Evolutionary conservation across 2,888 invertebrate genomes (phyloP).

Genomic region (Trachelus stipa): DNA sequence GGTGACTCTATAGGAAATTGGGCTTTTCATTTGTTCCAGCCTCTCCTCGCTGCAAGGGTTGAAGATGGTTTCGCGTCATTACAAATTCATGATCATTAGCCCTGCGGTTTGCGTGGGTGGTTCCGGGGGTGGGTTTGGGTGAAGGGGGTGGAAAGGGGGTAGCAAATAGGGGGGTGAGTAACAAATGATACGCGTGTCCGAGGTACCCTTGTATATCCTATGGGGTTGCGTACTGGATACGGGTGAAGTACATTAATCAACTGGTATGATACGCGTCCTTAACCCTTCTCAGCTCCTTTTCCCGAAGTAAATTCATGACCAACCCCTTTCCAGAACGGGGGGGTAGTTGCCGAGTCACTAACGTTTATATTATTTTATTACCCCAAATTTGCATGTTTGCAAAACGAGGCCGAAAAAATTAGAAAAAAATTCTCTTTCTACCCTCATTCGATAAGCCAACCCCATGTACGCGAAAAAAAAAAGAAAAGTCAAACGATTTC

Average conservation of each 20-base stretch:
- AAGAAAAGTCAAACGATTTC: conserved; percentile 31
- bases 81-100: conserved; percentile 41
- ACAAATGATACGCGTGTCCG: conserved; percentile 46
- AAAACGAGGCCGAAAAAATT: neutral
- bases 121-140: neutral
- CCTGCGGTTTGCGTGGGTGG: neutral
- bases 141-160: conserved; percentile 1
- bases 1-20: too few relatives aligned
- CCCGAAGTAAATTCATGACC: conserved; percentile 46
- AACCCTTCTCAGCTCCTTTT: conserved; percentile 44
- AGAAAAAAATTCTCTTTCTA: neutral
- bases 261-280: conserved; percentile 51
- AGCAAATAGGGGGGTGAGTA: conserved; percentile 32
- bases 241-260: conserved; percentile 55
- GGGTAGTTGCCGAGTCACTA: conserved; percentile 45
- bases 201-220: conserved; percentile 32
- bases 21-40: too few relatives aligned
- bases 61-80: conserved; percentile 31
- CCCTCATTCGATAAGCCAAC: neutral
- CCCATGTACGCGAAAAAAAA: neutral
- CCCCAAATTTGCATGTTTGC: conserved; percentile 5
- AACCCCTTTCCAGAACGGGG: conserved; percentile 27
- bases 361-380: conserved; percentile 33
- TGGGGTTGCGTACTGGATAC: conserved; percentile 14
- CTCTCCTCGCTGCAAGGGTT: too few relatives aligned